Percentiles rank a stretch among this genome's conserved stretches.
These are phyloP conservation scores for Peucedramus taeniatus DNA, from an alignment of 2,113 vertebrate species.

Conservation along the genomic window DNA sequence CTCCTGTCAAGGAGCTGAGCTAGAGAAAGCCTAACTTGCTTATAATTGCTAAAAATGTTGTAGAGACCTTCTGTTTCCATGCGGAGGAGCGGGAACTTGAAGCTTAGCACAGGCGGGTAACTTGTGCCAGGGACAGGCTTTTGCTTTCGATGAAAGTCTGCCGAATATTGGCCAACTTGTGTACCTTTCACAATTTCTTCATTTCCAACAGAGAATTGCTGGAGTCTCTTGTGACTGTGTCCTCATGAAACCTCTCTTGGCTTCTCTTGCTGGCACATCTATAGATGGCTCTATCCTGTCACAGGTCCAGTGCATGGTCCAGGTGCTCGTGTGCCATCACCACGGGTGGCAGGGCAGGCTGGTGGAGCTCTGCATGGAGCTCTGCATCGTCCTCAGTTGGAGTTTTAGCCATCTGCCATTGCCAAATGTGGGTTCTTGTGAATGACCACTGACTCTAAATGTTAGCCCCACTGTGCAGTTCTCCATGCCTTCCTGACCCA, in stretches of 20 bases:
- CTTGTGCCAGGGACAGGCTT: slow-evolving; percentile 40
- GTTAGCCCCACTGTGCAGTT: not conserved
- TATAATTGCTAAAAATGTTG: not conserved
- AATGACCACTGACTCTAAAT: not conserved
- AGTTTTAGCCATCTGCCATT: not conserved
- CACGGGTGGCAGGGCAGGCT: accelerated
- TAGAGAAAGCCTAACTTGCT: not conserved
- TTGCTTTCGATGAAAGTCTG: slow-evolving; percentile 56
- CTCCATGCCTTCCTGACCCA: not conserved
- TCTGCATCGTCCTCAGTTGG: not conserved
- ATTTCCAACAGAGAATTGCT: not conserved
- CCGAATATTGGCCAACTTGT: not conserved
- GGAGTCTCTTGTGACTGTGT: not conserved
- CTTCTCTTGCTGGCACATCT: not conserved
- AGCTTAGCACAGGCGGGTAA: not conserved
- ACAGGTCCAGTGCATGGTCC: not conserved
- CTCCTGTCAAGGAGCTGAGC: not conserved
- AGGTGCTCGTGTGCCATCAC: accelerated
- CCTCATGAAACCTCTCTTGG: slow-evolving; percentile 30
- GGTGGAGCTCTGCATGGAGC: not conserved
- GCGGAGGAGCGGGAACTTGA: not conserved
- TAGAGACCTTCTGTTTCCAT: not conserved
- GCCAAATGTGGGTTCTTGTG: accelerated
- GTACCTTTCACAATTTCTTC: not conserved
- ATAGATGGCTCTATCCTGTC: not conserved